A percentile compares a stretch with the other conserved stretches of the same genome.
These are phyloP conservation scores for Podarcis siculus DNA, from an alignment of 2,797 vertebrate genomes.

Conservation along the genomic window DNA sequence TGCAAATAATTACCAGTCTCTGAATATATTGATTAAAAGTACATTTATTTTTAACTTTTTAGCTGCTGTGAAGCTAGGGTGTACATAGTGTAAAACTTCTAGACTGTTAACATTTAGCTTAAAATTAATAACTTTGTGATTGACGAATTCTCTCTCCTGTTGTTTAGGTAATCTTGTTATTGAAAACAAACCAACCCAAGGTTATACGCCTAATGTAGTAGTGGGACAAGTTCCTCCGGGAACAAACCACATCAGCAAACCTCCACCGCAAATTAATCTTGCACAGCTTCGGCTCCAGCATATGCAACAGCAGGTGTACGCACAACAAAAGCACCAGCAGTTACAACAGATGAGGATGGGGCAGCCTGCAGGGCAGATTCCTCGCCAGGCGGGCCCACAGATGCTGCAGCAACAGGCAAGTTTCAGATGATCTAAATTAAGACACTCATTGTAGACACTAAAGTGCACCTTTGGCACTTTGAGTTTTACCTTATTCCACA, in stretches of 20 bases:
- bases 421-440: not conserved
- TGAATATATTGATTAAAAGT: not conserved
- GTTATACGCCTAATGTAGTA: conserved; percentile 88
- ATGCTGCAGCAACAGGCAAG: conserved; percentile 94
- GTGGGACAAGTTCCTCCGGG: conserved; percentile 89
- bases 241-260: conserved; percentile 87
- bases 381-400: conserved; percentile 83
- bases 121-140: not conserved
- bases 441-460: not conserved
- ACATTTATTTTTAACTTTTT: not conserved
- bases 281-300: conserved; percentile 97
- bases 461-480: not conserved
- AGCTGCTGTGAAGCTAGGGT: not conserved
- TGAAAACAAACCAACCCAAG: conserved; percentile 90
- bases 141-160: conserved; percentile 44
- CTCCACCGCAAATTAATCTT: conserved; percentile 94
- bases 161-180: conserved; percentile 92
- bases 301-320: conserved; percentile 94
- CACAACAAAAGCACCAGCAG: conserved; percentile 91
- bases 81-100: not conserved
- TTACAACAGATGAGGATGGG: conserved; percentile 85
- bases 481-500: not conserved
- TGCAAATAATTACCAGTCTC: not conserved
- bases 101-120: not conserved
- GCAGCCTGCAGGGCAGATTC: conserved; percentile 80